Conservation (phyloP, 1,140 invertebrate genomes). For the Monomorium pharaonis region DNA sequence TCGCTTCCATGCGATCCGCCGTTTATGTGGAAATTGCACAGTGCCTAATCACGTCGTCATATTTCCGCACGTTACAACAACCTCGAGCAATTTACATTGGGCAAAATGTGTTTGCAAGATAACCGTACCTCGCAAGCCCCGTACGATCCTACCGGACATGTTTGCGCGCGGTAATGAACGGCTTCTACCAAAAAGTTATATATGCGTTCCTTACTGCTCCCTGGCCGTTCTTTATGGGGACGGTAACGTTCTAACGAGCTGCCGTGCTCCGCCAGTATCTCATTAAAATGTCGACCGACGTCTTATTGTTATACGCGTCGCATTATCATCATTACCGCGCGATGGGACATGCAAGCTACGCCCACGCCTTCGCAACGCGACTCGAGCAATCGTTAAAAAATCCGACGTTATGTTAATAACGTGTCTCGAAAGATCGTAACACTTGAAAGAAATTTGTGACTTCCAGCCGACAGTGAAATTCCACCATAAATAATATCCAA, state of each 20-base stretch:
- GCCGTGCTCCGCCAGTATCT: slow-evolving; percentile 45
- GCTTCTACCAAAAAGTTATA: slow-evolving; percentile 45
- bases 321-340: slow-evolving; percentile 51
- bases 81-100: not conserved
- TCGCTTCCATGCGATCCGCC: not conserved
- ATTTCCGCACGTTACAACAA: not conserved
- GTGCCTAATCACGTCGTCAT: not conserved
- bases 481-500: not conserved
- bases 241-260: slow-evolving; percentile 65
- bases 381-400: not conserved
- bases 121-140: slow-evolving; percentile 24
- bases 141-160: slow-evolving; percentile 38
- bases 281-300: slow-evolving; percentile 64
- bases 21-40: not conserved
- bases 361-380: not conserved
- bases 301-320: slow-evolving; percentile 68
- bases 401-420: slow-evolving; percentile 29
- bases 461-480: not conserved
- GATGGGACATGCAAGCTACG: slow-evolving; percentile 1
- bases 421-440: not conserved
- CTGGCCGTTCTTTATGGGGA: slow-evolving; percentile 55
- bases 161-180: slow-evolving; percentile 60
- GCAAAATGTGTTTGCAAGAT: not conserved
- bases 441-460: not conserved
- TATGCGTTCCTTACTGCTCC: slow-evolving; percentile 45